Conservation (phyloP, 2,113 vertebrate genomes). For the Larimichthys crocea region DNA sequence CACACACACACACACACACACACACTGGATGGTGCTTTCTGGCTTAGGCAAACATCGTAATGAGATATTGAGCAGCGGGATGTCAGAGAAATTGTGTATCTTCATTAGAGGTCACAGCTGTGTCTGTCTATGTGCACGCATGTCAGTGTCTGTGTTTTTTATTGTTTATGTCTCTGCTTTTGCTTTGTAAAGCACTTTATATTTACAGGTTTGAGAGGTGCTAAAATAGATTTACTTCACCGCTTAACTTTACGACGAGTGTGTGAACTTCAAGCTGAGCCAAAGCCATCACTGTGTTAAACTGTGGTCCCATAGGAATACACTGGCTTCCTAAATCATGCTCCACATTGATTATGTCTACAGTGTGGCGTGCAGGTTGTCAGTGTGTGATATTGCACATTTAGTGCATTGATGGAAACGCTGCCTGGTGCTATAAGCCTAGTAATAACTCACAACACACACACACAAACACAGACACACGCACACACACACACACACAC, state of each 20-base stretch:
- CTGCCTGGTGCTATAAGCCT: background rate
- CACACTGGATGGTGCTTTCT: background rate
- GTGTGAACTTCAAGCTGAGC: conserved; percentile 21
- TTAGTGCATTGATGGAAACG: conserved; percentile 1
- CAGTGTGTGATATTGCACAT: conserved; percentile 2
- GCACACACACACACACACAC: background rate
- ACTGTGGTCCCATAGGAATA: conserved; percentile 5
- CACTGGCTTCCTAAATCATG: conserved; percentile 27
- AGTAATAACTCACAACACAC: background rate
- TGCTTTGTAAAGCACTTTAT: conserved; percentile 43
- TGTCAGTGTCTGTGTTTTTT: conserved; percentile 1
- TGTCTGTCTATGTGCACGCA: conserved; percentile 21
- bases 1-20: conserved; percentile 27
- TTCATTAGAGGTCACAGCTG: conserved; percentile 45
- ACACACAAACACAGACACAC: no score
- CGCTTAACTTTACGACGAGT: conserved; percentile 12
- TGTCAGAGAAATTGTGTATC: conserved; percentile 41
- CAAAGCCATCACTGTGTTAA: conserved; percentile 30
- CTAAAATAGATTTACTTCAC: conserved; percentile 57
- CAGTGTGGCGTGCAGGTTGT: background rate
- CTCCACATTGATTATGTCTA: conserved; percentile 13
- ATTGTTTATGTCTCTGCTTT: background rate
- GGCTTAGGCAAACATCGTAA: conserved; percentile 46
- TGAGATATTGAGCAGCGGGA: conserved; percentile 58
- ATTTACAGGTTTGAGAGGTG: conserved; percentile 7